These are phyloP conservation scores for Aviceda subcristata DNA, from an alignment of 2,113 vertebrate genomes.

Conservation along the genomic window DNA sequence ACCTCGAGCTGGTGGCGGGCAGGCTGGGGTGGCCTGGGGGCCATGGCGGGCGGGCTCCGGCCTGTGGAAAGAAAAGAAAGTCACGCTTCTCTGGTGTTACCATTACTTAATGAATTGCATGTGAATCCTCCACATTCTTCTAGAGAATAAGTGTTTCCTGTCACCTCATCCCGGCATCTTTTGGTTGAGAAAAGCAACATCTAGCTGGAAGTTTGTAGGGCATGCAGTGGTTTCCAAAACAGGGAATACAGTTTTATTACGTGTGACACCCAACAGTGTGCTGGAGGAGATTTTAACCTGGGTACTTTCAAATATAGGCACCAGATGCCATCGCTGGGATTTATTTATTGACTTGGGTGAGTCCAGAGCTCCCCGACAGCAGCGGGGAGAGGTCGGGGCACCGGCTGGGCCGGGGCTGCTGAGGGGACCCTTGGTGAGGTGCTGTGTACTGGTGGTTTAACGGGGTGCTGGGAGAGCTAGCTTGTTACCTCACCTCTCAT, in stretches of 20 bases:
- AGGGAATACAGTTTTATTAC: background rate
- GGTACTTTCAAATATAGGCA: background rate
- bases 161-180: background rate
- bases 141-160: background rate
- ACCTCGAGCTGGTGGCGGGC: background rate
- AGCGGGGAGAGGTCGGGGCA: background rate
- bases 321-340: background rate
- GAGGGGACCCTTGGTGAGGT: too few species aligned
- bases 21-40: background rate
- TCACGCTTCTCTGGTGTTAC: background rate
- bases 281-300: background rate
- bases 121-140: background rate
- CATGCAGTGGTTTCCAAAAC: accelerated
- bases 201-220: background rate
- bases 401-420: accelerated
- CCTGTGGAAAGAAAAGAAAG: background rate
- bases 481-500: background rate
- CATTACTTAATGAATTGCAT: accelerated
- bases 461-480: background rate
- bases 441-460: background rate
- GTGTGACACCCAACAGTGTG: background rate
- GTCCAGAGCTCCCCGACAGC: background rate
- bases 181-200: background rate
- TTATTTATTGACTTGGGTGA: background rate
- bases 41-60: accelerated